A percentile compares a stretch with the other conserved stretches of the same genome.
Conservation (phyloP, 2,888 invertebrate species). For the Halocaridina rubra region DNA sequence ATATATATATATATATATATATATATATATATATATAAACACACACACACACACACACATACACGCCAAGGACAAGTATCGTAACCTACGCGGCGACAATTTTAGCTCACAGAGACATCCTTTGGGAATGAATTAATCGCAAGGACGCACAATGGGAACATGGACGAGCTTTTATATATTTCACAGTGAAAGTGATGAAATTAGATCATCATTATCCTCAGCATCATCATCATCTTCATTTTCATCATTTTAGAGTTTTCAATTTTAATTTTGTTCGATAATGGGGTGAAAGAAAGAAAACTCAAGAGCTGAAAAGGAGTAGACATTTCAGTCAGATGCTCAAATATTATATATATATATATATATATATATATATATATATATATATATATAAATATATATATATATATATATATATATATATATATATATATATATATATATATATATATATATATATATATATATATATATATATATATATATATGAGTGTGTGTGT, state of each 20-base stretch:
- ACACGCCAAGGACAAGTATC: not conserved
- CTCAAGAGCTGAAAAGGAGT: no score
- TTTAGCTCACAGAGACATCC: not conserved
- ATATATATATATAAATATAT: not conserved
- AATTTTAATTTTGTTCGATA: not conserved
- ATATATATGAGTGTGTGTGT: no score
- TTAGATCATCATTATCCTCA: no score
- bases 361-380: not conserved
- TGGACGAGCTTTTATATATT: no score
- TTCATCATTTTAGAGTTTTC: no score
- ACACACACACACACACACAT: not conserved
- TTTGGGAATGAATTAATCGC: no score
- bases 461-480: not conserved
- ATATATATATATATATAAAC: not conserved
- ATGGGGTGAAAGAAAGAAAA: not conserved
- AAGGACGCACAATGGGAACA: no score
- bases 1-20: slow-evolving; percentile 7
- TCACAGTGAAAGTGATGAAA: no score
- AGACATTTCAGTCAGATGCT: no score
- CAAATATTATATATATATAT: not conserved
- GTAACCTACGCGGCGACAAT: not conserved
- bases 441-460: not conserved
- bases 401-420: not conserved
- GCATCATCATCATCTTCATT: no score
- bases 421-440: not conserved